phyloP scores from a whole-genome alignment of 2,113 vertebrate species.

The Rutilus rutilus region DNA sequence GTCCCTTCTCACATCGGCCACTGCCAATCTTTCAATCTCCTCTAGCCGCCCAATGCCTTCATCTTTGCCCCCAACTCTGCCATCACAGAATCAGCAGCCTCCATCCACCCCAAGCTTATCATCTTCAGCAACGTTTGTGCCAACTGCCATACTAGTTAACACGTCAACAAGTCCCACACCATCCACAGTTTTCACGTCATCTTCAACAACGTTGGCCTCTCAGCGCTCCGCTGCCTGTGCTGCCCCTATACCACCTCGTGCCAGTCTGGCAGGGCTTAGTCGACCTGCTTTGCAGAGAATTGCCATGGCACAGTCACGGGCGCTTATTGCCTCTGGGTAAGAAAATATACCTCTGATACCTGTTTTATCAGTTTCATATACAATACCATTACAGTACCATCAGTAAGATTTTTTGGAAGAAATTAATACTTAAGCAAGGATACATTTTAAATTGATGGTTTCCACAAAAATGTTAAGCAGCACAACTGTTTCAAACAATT shows the following conservation, averaged over 20 bases:
- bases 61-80: slow-evolving; percentile 64
- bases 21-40: slow-evolving; percentile 68
- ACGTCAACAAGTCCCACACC: slow-evolving; percentile 70
- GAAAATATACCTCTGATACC: too few species aligned
- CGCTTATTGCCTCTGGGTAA: slow-evolving; percentile 93
- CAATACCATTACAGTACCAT: neutral
- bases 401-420: neutral
- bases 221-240: slow-evolving; percentile 67
- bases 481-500: too few species aligned
- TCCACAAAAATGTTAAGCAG: neutral
- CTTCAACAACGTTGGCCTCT: slow-evolving; percentile 64
- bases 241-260: slow-evolving; percentile 74
- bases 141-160: slow-evolving; percentile 71
- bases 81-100: slow-evolving; percentile 58
- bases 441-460: neutral
- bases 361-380: neutral
- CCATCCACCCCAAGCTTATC: slow-evolving; percentile 70
- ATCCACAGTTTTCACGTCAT: slow-evolving; percentile 71
- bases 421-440: neutral
- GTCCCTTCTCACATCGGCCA: slow-evolving; percentile 67
- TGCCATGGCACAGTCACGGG: slow-evolving; percentile 91
- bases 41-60: slow-evolving; percentile 69
- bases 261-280: slow-evolving; percentile 84
- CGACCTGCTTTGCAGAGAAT: slow-evolving; percentile 86
- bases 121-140: slow-evolving; percentile 70